A percentile compares a stretch with the other conserved stretches of the same genome.
phyloP scores from a whole-genome alignment of 1,140 invertebrate genomes.

The Drosophila auraria region DNA sequence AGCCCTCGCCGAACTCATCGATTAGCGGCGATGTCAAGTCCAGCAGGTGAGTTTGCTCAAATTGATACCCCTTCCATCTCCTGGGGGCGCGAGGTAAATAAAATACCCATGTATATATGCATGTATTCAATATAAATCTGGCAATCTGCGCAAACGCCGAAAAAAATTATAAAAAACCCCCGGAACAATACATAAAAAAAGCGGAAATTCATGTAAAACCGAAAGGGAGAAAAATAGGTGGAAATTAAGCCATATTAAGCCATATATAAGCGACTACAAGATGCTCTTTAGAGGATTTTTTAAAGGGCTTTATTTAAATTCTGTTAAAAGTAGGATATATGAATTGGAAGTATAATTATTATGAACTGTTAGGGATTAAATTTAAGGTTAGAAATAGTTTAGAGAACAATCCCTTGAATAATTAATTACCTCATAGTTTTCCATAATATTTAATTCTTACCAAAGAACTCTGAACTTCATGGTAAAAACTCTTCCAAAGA shows the following conservation, averaged over 20 bases:
- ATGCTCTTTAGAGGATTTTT: conserved; percentile 13
- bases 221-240: conserved; percentile 28
- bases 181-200: conserved; percentile 51
- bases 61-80: neutral
- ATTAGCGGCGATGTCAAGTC: conserved; percentile 80
- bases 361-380: neutral
- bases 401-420: neutral
- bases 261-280: neutral
- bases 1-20: conserved; percentile 86
- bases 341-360: neutral
- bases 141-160: conserved; percentile 60
- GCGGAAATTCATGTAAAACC: conserved; percentile 52
- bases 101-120: conserved; percentile 33
- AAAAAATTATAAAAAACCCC: conserved; percentile 55
- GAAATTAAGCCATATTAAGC: conserved; percentile 23
- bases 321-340: neutral
- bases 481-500: neutral
- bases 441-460: neutral
- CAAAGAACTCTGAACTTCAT: too few species aligned
- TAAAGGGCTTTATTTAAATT: neutral
- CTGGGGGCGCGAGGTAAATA: neutral
- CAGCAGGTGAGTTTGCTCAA: conserved; percentile 65
- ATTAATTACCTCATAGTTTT: neutral
- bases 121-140: conserved; percentile 55
- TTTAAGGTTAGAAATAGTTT: too few species aligned